These are phyloP conservation scores for Cyclargus thomasi DNA, from an alignment of 1,140 invertebrate genomes.

Conservation along the genomic window DNA sequence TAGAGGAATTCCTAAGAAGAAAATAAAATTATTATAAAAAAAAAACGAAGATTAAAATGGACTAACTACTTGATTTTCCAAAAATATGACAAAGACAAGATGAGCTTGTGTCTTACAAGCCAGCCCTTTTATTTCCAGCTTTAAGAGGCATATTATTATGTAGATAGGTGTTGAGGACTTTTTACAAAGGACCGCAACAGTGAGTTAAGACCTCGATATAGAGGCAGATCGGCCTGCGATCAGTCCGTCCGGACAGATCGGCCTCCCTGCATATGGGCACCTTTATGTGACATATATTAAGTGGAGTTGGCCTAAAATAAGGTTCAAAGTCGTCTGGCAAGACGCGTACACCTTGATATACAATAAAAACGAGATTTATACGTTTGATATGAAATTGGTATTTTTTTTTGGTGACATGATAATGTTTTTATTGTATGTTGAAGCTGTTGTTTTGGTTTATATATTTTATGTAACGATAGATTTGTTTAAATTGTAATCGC, in stretches of 20 bases:
- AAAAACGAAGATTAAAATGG: too few species aligned
- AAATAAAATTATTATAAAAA: too few species aligned
- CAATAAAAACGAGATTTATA: slow-evolving; percentile 8
- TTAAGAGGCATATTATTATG: too few species aligned
- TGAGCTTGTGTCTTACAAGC: too few species aligned
- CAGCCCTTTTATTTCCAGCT: too few species aligned
- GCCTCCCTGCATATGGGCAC: background rate
- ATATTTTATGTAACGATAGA: slow-evolving; percentile 12
- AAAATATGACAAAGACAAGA: too few species aligned
- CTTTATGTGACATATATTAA: background rate
- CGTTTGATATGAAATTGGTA: slow-evolving; percentile 4
- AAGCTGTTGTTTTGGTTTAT: slow-evolving; percentile 2
- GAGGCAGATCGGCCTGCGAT: background rate
- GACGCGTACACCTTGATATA: background rate
- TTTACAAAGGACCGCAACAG: too few species aligned
- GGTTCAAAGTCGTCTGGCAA: background rate
- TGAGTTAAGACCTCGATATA: too few species aligned
- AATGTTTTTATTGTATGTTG: slow-evolving; percentile 5
- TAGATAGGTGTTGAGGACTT: too few species aligned
- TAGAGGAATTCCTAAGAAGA: too few species aligned
- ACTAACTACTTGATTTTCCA: too few species aligned
- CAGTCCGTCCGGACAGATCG: too few species aligned
- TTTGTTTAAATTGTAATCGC: slow-evolving; percentile 12
- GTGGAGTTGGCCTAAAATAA: slow-evolving; percentile 16
- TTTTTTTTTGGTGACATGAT: background rate